Base-by-base conservation (phyloP, 2,113 vertebrate species). In the Sylvia atricapilla region DNA sequence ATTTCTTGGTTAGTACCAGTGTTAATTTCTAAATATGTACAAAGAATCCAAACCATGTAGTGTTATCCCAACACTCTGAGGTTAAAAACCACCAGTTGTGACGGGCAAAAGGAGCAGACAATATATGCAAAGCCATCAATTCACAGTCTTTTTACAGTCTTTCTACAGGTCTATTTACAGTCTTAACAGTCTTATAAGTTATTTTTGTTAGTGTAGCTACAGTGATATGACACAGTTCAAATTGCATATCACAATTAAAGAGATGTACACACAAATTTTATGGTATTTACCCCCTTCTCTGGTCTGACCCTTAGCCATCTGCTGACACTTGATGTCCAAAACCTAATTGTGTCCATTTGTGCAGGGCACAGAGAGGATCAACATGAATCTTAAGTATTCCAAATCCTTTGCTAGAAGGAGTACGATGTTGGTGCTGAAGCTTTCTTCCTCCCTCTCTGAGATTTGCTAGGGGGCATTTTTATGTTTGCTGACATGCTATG, bases 331-430 rank as follows among this genome's bases (percentile, higher is more conserved):
- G 1, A 44, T 59, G 12, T 68, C 24, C 37, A 56, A 64, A 70
- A 47, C 37, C 10, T 75, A 39, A 53, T 43, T 18, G 6, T 30
- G 30, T 55, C 39, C 22, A 23, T 49, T 62, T 0, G 0, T 50
- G 7, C 27, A 90, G 11, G n/a, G 52, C 39, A 79, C 35, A 59
- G 39, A 37, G 15, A 53, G 7, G 13, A 6, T 37, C 82, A 21
- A n/a, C 0, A 0, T 21, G 69, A 67, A 25, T 23, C 25, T 43
- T 28, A 44, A 52, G 9, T 22, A 75, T 49, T 11, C 27, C 19
- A 56, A 44, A 49, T 16, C 15, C n/a, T 66, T 75, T 86, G 17
- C 28, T 77, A 43, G 30, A 17, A 90, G 27, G 9, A 76, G 4
- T 8, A 15, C 69, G 20, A 15, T 53, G 15, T 15, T 76, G 49